phyloP scores from a whole-genome alignment of 2,113 vertebrate genomes.

The Pampusana beccarii region DNA sequence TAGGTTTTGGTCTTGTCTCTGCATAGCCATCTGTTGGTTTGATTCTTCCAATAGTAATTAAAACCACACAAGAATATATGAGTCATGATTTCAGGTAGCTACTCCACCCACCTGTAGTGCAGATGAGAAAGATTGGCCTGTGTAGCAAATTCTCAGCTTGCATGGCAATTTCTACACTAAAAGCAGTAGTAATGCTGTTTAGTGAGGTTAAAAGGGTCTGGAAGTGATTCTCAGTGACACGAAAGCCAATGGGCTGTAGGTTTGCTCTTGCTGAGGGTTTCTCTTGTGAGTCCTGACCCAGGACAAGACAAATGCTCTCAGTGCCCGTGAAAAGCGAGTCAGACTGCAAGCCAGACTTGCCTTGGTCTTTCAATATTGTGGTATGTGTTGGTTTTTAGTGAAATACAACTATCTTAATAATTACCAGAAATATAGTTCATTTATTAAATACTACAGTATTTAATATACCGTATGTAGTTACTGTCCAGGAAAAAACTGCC shows the following conservation, averaged over 20 bases:
- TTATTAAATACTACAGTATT: background rate
- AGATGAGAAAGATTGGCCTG: background rate
- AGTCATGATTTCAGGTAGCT: constrained; percentile 5
- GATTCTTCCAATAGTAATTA: constrained; percentile 31
- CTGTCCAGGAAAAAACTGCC: background rate
- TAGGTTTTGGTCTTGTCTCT: constrained; percentile 38
- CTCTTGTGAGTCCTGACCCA: background rate
- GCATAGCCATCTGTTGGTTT: background rate
- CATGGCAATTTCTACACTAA: background rate
- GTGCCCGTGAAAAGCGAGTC: background rate
- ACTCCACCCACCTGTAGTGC: background rate
- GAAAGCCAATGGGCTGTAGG: background rate
- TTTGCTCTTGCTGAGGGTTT: background rate
- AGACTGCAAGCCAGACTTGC: background rate
- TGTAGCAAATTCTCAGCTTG: background rate
- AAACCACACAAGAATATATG: background rate
- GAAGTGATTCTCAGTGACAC: background rate
- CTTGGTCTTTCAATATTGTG: background rate
- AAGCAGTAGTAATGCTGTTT: background rate
- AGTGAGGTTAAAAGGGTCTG: background rate
- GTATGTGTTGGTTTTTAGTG: background rate
- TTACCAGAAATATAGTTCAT: background rate
- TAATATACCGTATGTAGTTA: background rate
- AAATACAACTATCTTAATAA: background rate
- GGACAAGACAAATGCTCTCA: background rate